Conservation (phyloP, 2,113 vertebrate species). For the Saccopteryx bilineata region DNA sequence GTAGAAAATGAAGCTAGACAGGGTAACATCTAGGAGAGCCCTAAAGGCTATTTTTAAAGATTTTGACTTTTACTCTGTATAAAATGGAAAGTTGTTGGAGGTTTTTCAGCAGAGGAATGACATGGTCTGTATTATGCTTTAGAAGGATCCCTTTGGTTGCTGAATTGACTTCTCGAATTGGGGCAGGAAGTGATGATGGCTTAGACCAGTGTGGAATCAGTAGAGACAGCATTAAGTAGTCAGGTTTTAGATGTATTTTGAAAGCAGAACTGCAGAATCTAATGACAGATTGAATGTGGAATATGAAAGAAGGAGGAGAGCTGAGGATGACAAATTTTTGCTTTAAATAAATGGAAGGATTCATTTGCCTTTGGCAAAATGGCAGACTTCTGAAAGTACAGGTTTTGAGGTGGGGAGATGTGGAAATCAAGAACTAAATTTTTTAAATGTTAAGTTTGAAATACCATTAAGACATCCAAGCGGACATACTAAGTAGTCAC, state of each 20-base stretch:
- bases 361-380: neutral
- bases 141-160: neutral
- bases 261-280: conserved; percentile 48
- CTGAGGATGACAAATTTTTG: neutral
- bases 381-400: neutral
- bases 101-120: neutral
- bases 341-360: neutral
- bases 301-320: neutral
- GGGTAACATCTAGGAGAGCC: neutral
- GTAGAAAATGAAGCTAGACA: neutral
- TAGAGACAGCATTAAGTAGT: neutral
- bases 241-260: neutral
- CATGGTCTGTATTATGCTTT: neutral
- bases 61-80: conserved; percentile 1
- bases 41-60: neutral
- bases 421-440: conserved; percentile 34
- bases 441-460: neutral
- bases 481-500: neutral
- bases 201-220: neutral
- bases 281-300: neutral
- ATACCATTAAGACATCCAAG: neutral
- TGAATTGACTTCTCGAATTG: neutral
- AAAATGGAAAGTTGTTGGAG: neutral
- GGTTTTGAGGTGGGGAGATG: neutral
- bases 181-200: neutral